These are phyloP conservation scores for Graphium colonna DNA, from an alignment of 2,888 invertebrate species.

Conservation along the genomic window DNA sequence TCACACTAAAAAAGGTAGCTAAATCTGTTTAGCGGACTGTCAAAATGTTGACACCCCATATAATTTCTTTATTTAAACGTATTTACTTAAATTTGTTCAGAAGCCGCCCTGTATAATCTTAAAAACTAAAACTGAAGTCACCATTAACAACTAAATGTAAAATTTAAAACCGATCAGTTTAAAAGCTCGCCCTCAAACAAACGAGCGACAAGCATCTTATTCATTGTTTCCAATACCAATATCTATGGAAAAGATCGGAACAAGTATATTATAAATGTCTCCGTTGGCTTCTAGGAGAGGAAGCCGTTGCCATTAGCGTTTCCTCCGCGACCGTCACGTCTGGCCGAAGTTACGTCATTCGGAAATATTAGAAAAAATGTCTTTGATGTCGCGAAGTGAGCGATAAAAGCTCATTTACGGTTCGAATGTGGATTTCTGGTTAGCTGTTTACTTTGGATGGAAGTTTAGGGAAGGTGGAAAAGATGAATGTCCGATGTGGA, in stretches of 20 bases:
- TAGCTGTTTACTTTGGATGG: constrained; percentile 5
- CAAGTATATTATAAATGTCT: constrained; percentile 26
- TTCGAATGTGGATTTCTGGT: constrained; percentile 2
- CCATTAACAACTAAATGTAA: too few species aligned
- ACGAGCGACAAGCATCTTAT: constrained; percentile 9
- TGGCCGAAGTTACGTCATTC: constrained; percentile 40
- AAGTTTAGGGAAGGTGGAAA: too few species aligned
- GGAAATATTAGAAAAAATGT: constrained; percentile 38
- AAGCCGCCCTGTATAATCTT: too few species aligned
- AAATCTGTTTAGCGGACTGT: too few species aligned
- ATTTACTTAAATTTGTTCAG: too few species aligned
- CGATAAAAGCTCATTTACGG: constrained; percentile 14
- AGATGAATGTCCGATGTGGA: too few species aligned
- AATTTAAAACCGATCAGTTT: too few species aligned
- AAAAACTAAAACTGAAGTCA: too few species aligned
- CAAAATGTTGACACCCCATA: too few species aligned
- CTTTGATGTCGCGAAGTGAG: constrained; percentile 33
- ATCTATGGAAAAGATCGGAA: constrained; percentile 25
- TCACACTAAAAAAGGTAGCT: too few species aligned
- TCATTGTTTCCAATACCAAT: constrained; percentile 27
- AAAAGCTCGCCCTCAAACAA: neutral
- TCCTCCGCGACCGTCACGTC: constrained; percentile 42
- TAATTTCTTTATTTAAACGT: too few species aligned
- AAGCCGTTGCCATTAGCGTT: constrained; percentile 51
- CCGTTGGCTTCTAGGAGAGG: constrained; percentile 42